These are phyloP conservation scores for Ahaetulla prasina DNA, from an alignment of 2,113 vertebrate genomes.

Conservation along the genomic window DNA sequence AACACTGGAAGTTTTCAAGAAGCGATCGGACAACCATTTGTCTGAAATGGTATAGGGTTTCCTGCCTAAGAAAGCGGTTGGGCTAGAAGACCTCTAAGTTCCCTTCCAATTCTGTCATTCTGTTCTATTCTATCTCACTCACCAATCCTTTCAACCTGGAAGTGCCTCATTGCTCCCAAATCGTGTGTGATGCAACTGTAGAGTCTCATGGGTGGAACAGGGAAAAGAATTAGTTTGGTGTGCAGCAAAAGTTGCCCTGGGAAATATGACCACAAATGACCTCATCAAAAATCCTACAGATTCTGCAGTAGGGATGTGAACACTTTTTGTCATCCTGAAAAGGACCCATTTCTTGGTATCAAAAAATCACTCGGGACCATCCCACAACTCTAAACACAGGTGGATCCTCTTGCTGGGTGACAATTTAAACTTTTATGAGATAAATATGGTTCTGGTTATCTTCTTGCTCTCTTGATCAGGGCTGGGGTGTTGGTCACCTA, in stretches of 20 bases:
- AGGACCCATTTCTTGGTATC: background rate
- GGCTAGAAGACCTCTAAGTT: too few relatives aligned
- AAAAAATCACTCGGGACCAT: background rate
- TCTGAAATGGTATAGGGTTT: too few relatives aligned
- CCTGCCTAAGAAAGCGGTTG: too few relatives aligned
- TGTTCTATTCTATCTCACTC: too few relatives aligned
- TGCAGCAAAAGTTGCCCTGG: conserved; percentile 1
- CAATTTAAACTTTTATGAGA: background rate
- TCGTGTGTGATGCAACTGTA: background rate
- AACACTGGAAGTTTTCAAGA: too few relatives aligned
- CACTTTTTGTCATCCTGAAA: background rate
- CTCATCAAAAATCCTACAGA: too few relatives aligned
- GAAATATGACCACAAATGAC: background rate
- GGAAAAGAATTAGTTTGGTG: conserved; percentile 10
- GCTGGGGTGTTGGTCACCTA: background rate
- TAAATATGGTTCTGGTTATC: background rate
- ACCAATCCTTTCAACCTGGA: too few relatives aligned
- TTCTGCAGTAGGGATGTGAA: background rate
- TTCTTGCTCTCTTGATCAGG: background rate
- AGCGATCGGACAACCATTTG: too few relatives aligned
- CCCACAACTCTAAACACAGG: background rate
- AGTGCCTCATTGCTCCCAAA: too few relatives aligned
- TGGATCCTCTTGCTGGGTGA: background rate
- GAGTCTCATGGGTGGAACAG: conserved; percentile 19
- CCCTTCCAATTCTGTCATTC: too few relatives aligned